Percentiles rank a stretch among this genome's conserved stretches.
Conservation (phyloP, 1,140 invertebrate genomes). For the Archivesica marissinica region DNA sequence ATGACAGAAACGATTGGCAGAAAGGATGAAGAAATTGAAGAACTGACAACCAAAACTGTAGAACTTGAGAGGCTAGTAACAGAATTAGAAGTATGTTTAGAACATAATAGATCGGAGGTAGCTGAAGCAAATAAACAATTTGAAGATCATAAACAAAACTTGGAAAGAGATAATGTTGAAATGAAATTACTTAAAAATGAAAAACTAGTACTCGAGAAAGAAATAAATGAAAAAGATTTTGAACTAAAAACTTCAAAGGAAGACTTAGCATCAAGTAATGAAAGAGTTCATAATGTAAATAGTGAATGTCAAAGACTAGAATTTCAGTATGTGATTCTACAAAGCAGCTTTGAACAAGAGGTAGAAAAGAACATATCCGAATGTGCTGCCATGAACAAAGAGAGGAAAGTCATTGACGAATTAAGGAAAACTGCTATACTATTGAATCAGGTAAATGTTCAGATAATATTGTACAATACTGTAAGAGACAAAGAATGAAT, state of each 20-base stretch:
- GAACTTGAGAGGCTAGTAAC: not conserved
- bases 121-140: conserved; percentile 7
- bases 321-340: not conserved
- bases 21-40: conserved; percentile 47
- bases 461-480: not conserved
- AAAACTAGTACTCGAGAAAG: not conserved
- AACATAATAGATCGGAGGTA: conserved; percentile 4
- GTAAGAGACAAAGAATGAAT: not conserved
- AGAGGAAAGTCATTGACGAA: not conserved
- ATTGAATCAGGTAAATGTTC: conserved; percentile 6
- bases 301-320: not conserved
- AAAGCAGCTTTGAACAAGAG: not conserved
- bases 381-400: not conserved
- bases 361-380: not conserved
- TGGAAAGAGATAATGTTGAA: not conserved
- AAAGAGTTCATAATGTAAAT: not conserved
- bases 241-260: not conserved
- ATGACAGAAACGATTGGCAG: conserved; percentile 40
- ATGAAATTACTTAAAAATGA: not conserved
- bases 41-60: not conserved
- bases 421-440: not conserved
- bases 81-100: conserved; percentile 8
- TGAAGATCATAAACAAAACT: not conserved
- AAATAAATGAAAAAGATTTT: not conserved
- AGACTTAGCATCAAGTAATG: not conserved